A percentile compares a stretch with the other conserved stretches of the same genome.
Conservation (phyloP, 1,140 invertebrate species). For the Coelopa frigida region DNA sequence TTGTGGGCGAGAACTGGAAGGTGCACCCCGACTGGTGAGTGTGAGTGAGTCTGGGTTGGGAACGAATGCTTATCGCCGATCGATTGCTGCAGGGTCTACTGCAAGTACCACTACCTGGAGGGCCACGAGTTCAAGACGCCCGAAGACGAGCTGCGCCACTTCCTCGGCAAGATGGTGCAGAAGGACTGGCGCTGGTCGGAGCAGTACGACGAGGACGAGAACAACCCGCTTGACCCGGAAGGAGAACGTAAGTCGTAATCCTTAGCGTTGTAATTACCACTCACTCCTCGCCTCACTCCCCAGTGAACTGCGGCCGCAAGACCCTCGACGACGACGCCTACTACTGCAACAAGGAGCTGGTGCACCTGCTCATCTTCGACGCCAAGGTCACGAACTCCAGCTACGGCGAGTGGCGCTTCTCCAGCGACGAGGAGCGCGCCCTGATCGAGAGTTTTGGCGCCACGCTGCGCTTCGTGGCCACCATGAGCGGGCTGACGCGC, state of each 20-base stretch:
- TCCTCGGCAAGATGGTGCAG: constrained; percentile 57
- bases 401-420: constrained; percentile 56
- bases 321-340: constrained; percentile 61
- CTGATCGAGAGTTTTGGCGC: constrained; percentile 59
- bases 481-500: constrained; percentile 78
- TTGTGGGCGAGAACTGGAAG: constrained; percentile 66
- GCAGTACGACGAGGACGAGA: constrained; percentile 47
- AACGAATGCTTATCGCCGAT: no score
- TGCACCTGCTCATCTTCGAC: constrained; percentile 80
- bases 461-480: constrained; percentile 73
- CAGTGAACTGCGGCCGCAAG: constrained; percentile 55
- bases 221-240: background rate
- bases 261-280: constrained; percentile 3
- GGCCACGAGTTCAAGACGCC: constrained; percentile 61
- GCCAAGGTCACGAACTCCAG: constrained; percentile 69
- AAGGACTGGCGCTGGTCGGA: constrained; percentile 53
- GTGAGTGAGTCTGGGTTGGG: no score
- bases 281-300: constrained; percentile 18
- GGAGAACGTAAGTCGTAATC: background rate
- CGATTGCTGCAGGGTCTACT: constrained; percentile 61
- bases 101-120: constrained; percentile 76
- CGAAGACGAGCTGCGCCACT: constrained; percentile 68
- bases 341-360: constrained; percentile 77
- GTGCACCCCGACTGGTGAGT: constrained; percentile 79
- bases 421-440: constrained; percentile 47